These are phyloP conservation scores for Griposia aprilina DNA, from an alignment of 2,888 invertebrate species.

Conservation along the genomic window DNA sequence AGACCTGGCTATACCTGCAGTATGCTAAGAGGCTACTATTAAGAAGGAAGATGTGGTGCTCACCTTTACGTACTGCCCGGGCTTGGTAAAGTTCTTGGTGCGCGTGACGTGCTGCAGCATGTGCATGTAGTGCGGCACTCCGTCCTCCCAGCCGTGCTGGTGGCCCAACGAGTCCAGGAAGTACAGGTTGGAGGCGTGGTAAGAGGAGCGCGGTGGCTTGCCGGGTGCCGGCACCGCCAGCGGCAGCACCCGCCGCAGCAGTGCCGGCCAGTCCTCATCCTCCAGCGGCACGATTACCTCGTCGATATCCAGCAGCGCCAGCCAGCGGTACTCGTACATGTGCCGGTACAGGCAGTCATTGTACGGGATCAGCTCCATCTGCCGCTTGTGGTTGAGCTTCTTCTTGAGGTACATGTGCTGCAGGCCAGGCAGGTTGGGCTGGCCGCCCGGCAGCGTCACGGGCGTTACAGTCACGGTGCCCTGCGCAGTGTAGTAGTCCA, in stretches of 20 bases:
- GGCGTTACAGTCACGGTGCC: conserved; percentile 94
- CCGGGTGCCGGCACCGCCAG: conserved; percentile 90
- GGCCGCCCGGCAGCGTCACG: conserved; percentile 96
- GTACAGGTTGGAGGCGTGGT: conserved; percentile 97
- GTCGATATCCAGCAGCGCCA: conserved; percentile 97
- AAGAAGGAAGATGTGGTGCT: neutral
- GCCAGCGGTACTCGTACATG: conserved; percentile 96
- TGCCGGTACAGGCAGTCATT: conserved; percentile 98
- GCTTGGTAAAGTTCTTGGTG: conserved; percentile 97
- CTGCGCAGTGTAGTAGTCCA: conserved; percentile 92
- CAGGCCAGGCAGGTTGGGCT: conserved; percentile 96
- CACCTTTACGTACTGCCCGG: conserved; percentile 96
- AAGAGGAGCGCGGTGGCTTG: conserved; percentile 92
- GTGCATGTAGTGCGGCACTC: conserved; percentile 96
- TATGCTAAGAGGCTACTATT: neutral
- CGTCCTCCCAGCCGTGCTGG: conserved; percentile 94
- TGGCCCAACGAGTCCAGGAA: conserved; percentile 97
- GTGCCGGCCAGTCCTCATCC: conserved; percentile 93
- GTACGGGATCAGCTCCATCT: conserved; percentile 98
- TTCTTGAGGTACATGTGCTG: conserved; percentile 97
- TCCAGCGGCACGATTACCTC: conserved; percentile 98
- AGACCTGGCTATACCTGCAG: neutral
- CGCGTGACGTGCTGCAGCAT: conserved; percentile 98
- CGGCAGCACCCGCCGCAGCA: conserved; percentile 93
- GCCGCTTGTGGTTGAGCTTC: conserved; percentile 97